Percentiles rank a stretch among this genome's conserved stretches.
phyloP scores from a whole-genome alignment of 2,113 vertebrate genomes.

The Xiphias gladius region DNA sequence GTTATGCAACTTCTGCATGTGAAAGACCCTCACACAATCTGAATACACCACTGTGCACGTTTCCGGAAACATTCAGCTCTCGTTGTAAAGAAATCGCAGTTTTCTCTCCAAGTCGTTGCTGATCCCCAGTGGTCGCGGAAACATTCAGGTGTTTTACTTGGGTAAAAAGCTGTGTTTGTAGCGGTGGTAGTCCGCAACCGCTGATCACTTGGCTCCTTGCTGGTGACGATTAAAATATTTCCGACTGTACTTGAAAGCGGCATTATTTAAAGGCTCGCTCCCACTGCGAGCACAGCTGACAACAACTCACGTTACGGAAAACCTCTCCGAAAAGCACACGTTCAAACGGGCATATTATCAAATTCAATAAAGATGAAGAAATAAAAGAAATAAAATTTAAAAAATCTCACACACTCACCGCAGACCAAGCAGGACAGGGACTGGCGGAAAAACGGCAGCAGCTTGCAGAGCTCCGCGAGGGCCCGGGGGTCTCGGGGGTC shows the following conservation, averaged over 20 bases:
- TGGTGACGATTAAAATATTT: neutral
- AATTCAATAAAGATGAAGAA: neutral
- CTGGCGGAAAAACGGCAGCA: conserved; percentile 97
- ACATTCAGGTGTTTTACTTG: no score
- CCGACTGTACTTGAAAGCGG: conserved; percentile 41
- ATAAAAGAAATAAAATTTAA: neutral
- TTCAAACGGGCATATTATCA: neutral
- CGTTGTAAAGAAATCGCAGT: no score
- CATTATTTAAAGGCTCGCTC: conserved; percentile 48
- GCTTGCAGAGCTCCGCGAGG: conserved; percentile 94
- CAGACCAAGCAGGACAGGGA: conserved; percentile 97
- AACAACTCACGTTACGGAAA: conserved; percentile 15
- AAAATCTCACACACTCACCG: conserved; percentile 85
- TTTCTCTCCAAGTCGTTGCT: no score
- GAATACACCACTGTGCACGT: neutral
- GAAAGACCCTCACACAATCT: neutral
- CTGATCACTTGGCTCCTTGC: accelerated
- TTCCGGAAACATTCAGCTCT: no score
- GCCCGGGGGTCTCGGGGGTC: conserved; percentile 96
- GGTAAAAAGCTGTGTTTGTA: no score
- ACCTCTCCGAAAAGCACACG: neutral
- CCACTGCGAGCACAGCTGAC: conserved; percentile 44
- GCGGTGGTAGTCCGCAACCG: no score
- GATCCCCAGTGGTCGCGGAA: no score
- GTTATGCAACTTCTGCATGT: neutral